Evolutionary conservation across 2,888 invertebrate genomes (phyloP).

Genomic region (Nysson spinosus): DNA sequence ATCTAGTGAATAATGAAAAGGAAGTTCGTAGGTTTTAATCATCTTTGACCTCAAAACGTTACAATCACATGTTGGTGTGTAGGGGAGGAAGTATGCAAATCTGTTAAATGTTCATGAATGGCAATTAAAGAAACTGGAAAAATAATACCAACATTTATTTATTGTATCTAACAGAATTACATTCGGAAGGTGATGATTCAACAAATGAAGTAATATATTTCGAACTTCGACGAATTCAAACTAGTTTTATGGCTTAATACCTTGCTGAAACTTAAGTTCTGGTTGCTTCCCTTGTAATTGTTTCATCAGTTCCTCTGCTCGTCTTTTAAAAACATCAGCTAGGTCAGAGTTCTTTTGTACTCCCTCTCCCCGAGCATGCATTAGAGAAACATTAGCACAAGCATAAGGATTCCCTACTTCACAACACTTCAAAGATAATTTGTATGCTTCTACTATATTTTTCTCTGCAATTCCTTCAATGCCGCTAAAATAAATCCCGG

Average conservation of each 20-base stretch:
- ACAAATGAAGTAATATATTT: no score
- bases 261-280: slow-evolving; percentile 78
- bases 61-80: no score
- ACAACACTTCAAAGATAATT: slow-evolving; percentile 88
- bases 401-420: slow-evolving; percentile 90
- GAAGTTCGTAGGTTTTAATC: no score
- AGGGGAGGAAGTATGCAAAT: no score
- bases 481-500: slow-evolving; percentile 88
- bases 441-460: slow-evolving; percentile 88
- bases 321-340: slow-evolving; percentile 85
- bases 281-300: slow-evolving; percentile 79
- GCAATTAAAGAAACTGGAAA: no score
- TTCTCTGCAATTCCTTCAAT: slow-evolving; percentile 82
- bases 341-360: slow-evolving; percentile 84
- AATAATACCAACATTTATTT: slow-evolving; percentile 7
- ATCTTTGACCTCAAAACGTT: no score
- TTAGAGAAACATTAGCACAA: slow-evolving; percentile 93
- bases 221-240: no score
- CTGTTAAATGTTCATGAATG: no score
- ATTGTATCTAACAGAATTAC: neutral
- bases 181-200: no score
- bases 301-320: slow-evolving; percentile 85
- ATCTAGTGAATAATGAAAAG: no score
- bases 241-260: slow-evolving; percentile 55
- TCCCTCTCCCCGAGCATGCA: slow-evolving; percentile 92